Percentiles rank a stretch among this genome's conserved stretches.
Conservation (phyloP, 2,888 invertebrate genomes). For the Ectemnius continuus region DNA sequence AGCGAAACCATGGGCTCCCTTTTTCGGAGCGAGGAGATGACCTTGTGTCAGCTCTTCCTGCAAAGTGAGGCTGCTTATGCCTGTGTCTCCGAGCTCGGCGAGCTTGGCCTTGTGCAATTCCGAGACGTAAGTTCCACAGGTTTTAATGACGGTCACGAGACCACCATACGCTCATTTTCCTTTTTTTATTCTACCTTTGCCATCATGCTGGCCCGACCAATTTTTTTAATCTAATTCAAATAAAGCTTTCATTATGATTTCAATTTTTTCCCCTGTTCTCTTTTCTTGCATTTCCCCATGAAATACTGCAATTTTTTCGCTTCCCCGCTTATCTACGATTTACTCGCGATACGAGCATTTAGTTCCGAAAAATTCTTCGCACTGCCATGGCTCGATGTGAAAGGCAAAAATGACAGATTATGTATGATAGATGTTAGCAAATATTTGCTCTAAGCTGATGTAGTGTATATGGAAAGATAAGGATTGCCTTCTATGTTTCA, state of each 20-base stretch:
- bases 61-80: conserved; percentile 99
- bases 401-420: background rate
- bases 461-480: conserved; percentile 4
- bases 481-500: background rate
- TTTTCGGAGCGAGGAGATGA: conserved; percentile 99
- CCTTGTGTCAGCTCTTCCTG: conserved; percentile 97
- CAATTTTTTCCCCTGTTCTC: no score
- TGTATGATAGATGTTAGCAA: conserved; percentile 5
- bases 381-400: background rate
- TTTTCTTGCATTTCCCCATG: background rate
- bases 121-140: conserved; percentile 86
- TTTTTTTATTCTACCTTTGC: background rate
- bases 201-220: background rate
- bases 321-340: no score
- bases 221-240: no score
- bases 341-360: no score
- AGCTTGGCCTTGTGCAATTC: conserved; percentile 97
- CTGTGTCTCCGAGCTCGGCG: conserved; percentile 98
- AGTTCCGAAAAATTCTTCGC: background rate
- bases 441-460: background rate
- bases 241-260: background rate
- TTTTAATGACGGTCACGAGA: background rate
- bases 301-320: no score
- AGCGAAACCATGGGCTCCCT: conserved; percentile 87
- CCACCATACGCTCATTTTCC: conserved; percentile 1